Evolutionary conservation across 2,888 invertebrate genomes (phyloP), one percentile per base, ranked within the genome.

Genomic region (Asteroscopus sphinx): DNA sequence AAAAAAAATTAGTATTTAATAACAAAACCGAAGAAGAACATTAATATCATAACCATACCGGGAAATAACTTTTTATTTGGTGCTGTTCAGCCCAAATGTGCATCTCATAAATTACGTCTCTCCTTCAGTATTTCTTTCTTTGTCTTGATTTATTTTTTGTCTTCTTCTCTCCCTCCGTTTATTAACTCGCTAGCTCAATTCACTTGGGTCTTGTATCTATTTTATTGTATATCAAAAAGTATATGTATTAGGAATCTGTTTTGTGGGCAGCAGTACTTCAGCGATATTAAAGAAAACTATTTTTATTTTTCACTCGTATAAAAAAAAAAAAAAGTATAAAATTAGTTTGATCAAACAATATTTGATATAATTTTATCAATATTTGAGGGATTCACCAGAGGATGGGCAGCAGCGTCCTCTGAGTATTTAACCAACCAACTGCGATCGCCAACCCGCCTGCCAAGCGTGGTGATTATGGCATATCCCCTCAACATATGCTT

Each of bases 21-120:
- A 69, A 68, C 49, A 55, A 59, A 66, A 68, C 62, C 56, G 71
- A 75, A 75, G 56, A 70, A 73, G 48, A 78, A 78, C 68, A 81
- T 83, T 81, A 82, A 87, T 89, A 83, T 87, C 81, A 85, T 85
- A 86, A 88, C 86, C 85, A 82, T 88, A 89, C 86, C 76, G 75
- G 76, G 84, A 82, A 85, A 85, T 86, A 88, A 85, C 82, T 91
- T 92, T 92, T 92, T 91, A 89, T 92, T 92, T 87, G 85, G 82
- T 82, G 85, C 88, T 88, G 88, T 90, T 92, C 87, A 85, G 87
- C 88, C 91, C 92, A 91, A 93, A 93, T 93, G 93, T 94, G 93
- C 93, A 92, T 89, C 89, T 68, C 90, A 93, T 94, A 94, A 94
- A 94, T 94, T 83, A 93, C 82, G 76, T 46, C 81, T 82, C 85